Percentiles rank a stretch among this genome's conserved stretches.
Conservation (phyloP, 1,140 invertebrate species). For the Calephelis virginiensis region DNA sequence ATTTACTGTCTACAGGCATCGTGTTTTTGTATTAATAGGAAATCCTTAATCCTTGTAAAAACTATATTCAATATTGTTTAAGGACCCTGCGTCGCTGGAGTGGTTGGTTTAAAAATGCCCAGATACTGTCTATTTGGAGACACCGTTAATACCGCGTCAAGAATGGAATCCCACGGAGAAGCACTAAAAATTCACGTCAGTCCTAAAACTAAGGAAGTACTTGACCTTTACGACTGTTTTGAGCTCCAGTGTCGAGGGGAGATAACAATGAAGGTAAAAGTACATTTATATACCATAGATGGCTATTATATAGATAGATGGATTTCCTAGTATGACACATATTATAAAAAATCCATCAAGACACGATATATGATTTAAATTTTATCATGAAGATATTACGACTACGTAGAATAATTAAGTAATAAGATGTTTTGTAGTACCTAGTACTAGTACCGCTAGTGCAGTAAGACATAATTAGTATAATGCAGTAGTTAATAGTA, state of each 20-base stretch:
- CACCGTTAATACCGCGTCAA: conserved; percentile 95
- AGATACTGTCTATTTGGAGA: conserved; percentile 95
- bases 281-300: background rate
- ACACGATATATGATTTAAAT: too few relatives aligned
- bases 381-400: too few relatives aligned
- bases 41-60: background rate
- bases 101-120: conserved; percentile 96
- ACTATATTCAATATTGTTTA: conserved; percentile 19
- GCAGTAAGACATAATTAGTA: too few relatives aligned
- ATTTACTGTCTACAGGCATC: too few relatives aligned
- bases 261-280: conserved; percentile 93
- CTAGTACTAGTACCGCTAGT: too few relatives aligned
- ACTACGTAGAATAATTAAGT: too few relatives aligned
- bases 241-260: conserved; percentile 92
- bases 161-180: conserved; percentile 96
- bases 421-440: too few relatives aligned
- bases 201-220: conserved; percentile 90
- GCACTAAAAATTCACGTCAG: conserved; percentile 98
- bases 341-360: too few relatives aligned
- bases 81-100: conserved; percentile 93
- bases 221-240: conserved; percentile 95
- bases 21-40: too few relatives aligned
- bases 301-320: too few relatives aligned
- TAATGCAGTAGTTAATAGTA: too few relatives aligned
- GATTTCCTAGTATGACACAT: too few relatives aligned